Base-by-base conservation (phyloP, 2,888 invertebrate species). In the Lycocerus yunnanus region DNA sequence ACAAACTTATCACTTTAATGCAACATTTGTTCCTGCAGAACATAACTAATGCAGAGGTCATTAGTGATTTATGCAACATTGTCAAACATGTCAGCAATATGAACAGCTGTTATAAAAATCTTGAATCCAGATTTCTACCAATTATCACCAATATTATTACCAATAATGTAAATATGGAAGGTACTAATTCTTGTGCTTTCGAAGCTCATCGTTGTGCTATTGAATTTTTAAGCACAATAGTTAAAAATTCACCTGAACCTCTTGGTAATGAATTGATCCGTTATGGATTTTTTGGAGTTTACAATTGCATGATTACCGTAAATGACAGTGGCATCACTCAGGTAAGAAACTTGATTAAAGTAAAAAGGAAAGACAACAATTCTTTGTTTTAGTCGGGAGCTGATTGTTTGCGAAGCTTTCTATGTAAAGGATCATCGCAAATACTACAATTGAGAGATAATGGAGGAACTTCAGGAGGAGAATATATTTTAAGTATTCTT, bases 401-500 rank as follows among this genome's bases (percentile, higher is more conserved):
- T 15, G 69, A 76, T 58, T 79, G 78, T 59, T 65, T 79, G 15
- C 72, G 78, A n/a, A 76, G 74, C 61, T 78, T 68, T 68, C 43
- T 79, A 11, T 71, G 70, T 60, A 77, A 75, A 69, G 77, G 66
- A 15, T 66, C 77, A 1, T 43, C 69, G 10, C 74, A 77, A 68
- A 71, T 79, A 20, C 68, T 69, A 58, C 66, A 69, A 8, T 75
- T 78, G 20, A 68, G 69, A 14, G 76, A 77, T 20, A 69, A 68
- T 10, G 76, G 75, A 10, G 78, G 79, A 6, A 71, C 75, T 24
- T 72, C 75, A n/a, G 79, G 79, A 4, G 21, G 72, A 6, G 78
- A 78, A 65, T 79, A 77, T 20, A 72, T 78, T 5, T 75, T 78
- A 65, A 72, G 78, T 60, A 61, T 77, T n/a, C 74, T 79, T 8